These are phyloP conservation scores for Rhadina sibilatrix DNA, from an alignment of 2,113 vertebrate genomes.

Conservation along the genomic window DNA sequence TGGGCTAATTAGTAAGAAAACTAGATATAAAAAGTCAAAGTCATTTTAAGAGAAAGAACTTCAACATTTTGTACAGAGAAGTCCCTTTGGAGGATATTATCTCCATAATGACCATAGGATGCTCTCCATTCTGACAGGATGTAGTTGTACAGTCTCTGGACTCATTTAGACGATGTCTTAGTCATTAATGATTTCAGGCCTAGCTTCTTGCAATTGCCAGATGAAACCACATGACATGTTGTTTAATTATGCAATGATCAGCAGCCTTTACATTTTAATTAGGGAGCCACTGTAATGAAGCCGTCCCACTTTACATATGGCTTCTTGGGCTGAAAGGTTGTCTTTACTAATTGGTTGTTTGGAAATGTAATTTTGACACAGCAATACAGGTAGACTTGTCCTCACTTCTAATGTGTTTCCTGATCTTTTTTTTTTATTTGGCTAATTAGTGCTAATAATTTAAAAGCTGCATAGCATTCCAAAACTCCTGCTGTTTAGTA, in stretches of 20 bases:
- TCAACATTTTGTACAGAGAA: slow-evolving; percentile 30
- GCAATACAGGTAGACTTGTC: slow-evolving; percentile 60
- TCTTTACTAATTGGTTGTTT: slow-evolving; percentile 78
- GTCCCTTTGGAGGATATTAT: slow-evolving; percentile 60
- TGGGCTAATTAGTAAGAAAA: slow-evolving; percentile 74
- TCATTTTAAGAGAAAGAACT: slow-evolving; percentile 52
- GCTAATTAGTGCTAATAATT: slow-evolving; percentile 80
- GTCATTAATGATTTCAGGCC: slow-evolving; percentile 48
- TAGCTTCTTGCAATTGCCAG: slow-evolving; percentile 42
- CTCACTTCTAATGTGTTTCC: slow-evolving; percentile 60
- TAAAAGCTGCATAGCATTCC: slow-evolving; percentile 66
- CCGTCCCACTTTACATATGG: slow-evolving; percentile 53
- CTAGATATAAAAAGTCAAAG: slow-evolving; percentile 52
- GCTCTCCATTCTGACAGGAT: slow-evolving; percentile 14
- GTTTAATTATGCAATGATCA: slow-evolving; percentile 80
- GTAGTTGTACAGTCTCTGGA: slow-evolving; percentile 18
- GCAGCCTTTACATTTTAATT: slow-evolving; percentile 83
- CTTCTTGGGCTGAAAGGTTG: slow-evolving; percentile 65
- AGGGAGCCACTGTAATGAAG: slow-evolving; percentile 70
- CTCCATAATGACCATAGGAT: slow-evolving; percentile 63
- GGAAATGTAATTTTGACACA: slow-evolving; percentile 70
- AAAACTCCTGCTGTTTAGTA: slow-evolving; percentile 66
- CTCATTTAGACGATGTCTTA: slow-evolving; percentile 42
- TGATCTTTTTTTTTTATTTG: slow-evolving; percentile 71
- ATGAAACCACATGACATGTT: slow-evolving; percentile 64